A percentile compares a stretch with the other conserved stretches of the same genome.
These are phyloP conservation scores for Lacerta bilineata DNA, from an alignment of 2,797 vertebrate species.

Conservation along the genomic window DNA sequence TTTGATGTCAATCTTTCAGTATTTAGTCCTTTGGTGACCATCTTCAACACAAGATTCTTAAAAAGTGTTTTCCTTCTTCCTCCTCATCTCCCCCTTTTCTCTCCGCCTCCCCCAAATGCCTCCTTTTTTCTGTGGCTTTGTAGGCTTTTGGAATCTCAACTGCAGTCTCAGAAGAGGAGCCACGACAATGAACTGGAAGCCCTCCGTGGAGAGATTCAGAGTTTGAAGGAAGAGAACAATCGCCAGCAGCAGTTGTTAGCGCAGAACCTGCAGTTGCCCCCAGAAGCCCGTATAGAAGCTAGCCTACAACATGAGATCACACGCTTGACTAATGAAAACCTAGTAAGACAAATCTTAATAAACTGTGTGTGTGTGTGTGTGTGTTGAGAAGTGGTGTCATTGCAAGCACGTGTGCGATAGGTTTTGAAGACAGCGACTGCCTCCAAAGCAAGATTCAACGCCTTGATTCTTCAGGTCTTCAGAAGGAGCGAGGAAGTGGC, in stretches of 20 bases:
- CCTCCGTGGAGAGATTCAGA: slow-evolving; percentile 92
- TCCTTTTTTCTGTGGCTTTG: slow-evolving; percentile 53
- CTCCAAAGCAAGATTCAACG: background rate
- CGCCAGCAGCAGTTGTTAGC: slow-evolving; percentile 97
- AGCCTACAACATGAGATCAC: slow-evolving; percentile 99
- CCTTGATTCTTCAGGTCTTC: background rate
- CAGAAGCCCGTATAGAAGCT: slow-evolving; percentile 95
- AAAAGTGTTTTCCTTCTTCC: background rate
- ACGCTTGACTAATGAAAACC: slow-evolving; percentile 95
- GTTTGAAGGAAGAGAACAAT: slow-evolving; percentile 96
- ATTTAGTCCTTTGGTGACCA: slow-evolving; percentile 63
- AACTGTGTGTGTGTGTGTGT: background rate
- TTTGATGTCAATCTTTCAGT: slow-evolving; percentile 23
- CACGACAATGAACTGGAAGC: slow-evolving; percentile 91
- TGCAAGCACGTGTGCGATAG: fast-evolving
- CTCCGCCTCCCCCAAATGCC: background rate
- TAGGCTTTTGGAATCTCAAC: slow-evolving; percentile 95
- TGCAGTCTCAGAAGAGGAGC: slow-evolving; percentile 92
- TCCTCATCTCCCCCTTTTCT: background rate
- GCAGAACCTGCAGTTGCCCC: slow-evolving; percentile 97
- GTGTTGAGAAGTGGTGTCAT: background rate
- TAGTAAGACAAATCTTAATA: slow-evolving; percentile 81
- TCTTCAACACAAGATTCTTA: fast-evolving
- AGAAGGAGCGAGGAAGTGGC: background rate
- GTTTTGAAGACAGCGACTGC: background rate